A percentile compares a stretch with the other conserved stretches of the same genome.
Conservation (phyloP, 64 coral and sea anemone species). For the Stylophora pistillata region DNA sequence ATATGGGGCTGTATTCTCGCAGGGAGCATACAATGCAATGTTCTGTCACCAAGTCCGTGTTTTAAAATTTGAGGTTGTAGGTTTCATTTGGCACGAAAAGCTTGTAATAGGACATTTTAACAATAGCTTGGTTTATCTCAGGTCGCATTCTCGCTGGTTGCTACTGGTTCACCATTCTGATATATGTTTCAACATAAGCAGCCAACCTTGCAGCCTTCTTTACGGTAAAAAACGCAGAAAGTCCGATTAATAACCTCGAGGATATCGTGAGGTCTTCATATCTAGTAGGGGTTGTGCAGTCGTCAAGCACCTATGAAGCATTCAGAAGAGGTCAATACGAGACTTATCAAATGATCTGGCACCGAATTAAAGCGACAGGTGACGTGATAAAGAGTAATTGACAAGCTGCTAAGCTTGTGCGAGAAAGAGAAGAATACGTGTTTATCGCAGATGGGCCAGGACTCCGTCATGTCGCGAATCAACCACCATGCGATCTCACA, state of each 20-base stretch:
- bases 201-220: constrained; percentile 79
- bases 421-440: constrained; percentile 14
- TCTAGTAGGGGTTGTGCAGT: not conserved
- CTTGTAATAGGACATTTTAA: no score
- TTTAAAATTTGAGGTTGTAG: no score
- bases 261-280: constrained; percentile 39
- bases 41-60: no score
- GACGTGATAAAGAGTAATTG: not conserved
- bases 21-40: no score
- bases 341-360: constrained; percentile 16
- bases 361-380: constrained; percentile 8
- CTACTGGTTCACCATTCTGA: constrained; percentile 67
- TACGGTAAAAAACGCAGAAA: constrained; percentile 50
- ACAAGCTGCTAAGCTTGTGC: constrained; percentile 9
- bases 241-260: constrained; percentile 35
- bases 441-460: constrained; percentile 33
- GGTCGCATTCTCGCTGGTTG: constrained; percentile 64
- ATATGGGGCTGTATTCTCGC: no score
- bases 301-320: not conserved
- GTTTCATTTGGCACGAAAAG: no score
- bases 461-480: constrained; percentile 8
- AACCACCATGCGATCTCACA: constrained; percentile 26
- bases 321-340: constrained; percentile 37
- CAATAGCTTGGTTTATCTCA: not conserved
- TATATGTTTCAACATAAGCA: constrained; percentile 72